Evolutionary conservation across 2,888 invertebrate genomes (phyloP).

Genomic region (Zaprionus bogoriensis): DNA sequence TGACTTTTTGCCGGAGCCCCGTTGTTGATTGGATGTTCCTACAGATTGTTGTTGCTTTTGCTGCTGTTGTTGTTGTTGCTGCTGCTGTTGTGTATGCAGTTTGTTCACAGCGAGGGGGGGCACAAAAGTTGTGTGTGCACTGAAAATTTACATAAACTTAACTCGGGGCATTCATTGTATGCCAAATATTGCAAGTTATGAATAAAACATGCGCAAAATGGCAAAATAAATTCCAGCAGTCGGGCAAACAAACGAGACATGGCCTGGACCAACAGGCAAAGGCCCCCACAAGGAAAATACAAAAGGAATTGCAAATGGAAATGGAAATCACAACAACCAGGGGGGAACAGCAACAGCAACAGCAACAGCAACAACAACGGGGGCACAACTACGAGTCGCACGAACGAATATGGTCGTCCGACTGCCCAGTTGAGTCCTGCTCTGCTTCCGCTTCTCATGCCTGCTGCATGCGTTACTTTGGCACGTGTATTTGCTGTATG

Average conservation of each 20-base stretch:
- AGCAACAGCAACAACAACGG: conserved; percentile 13
- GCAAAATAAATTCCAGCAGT: conserved; percentile 58
- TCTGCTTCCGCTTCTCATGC: too few relatives aligned
- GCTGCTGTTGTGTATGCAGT: conserved; percentile 43
- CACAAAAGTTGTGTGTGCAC: conserved; percentile 41
- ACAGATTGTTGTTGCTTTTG: conserved; percentile 13
- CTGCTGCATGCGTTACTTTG: too few relatives aligned
- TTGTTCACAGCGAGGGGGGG: conserved; percentile 7
- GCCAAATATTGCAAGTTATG: conserved; percentile 72
- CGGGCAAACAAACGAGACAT: conserved; percentile 54
- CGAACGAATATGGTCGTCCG: conserved; percentile 55
- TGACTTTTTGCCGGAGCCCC: not conserved
- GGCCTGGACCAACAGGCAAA: conserved; percentile 25
- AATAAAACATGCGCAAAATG: conserved; percentile 70
- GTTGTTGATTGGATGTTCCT: conserved; percentile 23
- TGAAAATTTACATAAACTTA: conserved; percentile 60
- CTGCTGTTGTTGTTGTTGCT: conserved; percentile 23
- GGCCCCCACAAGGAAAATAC: conserved; percentile 30
- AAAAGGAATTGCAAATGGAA: conserved; percentile 70
- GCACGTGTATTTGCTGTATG: too few relatives aligned
- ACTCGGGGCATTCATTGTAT: conserved; percentile 60
- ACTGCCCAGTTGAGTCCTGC: conserved; percentile 37
- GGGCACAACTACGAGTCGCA: conserved; percentile 10
- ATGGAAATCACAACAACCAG: conserved; percentile 65
- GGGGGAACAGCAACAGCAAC: conserved; percentile 1